Evolutionary conservation across 2,797 vertebrate species (phyloP).

Genomic region (Pangasius macronema): DNA sequence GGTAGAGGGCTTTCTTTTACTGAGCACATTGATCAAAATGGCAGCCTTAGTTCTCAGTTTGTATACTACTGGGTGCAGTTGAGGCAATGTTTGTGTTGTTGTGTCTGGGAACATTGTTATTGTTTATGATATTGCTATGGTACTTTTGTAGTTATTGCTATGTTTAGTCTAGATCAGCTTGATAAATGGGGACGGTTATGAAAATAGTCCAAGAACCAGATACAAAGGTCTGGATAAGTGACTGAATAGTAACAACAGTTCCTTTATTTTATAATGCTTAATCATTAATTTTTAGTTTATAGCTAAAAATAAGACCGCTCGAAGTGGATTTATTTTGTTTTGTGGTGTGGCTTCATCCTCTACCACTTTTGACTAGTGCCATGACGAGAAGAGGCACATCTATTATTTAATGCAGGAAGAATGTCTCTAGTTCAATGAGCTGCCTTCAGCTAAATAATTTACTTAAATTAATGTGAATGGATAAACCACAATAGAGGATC

Average conservation of each 20-base stretch:
- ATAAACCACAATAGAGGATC: background rate
- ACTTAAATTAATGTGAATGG: background rate
- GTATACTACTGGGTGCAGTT: conserved; percentile 4
- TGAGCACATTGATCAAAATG: conserved; percentile 14
- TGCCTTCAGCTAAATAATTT: background rate
- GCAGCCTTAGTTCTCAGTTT: background rate
- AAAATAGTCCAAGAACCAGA: background rate
- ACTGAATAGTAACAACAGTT: background rate
- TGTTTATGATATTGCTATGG: background rate
- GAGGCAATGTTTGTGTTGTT: background rate
- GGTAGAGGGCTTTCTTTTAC: background rate
- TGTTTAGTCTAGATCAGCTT: background rate
- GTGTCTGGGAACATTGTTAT: background rate
- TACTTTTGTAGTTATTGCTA: background rate
- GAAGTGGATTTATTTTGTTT: background rate
- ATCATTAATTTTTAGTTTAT: background rate
- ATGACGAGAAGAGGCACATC: background rate
- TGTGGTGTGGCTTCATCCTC: background rate
- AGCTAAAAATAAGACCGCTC: background rate
- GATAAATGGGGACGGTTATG: background rate
- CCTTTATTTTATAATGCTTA: too few species aligned
- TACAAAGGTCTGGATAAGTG: background rate
- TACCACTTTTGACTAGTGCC: background rate
- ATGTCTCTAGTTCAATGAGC: background rate
- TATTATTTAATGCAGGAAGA: background rate